These are phyloP conservation scores for Coilia nasus DNA, from an alignment of 2,797 vertebrate species.

Conservation along the genomic window DNA sequence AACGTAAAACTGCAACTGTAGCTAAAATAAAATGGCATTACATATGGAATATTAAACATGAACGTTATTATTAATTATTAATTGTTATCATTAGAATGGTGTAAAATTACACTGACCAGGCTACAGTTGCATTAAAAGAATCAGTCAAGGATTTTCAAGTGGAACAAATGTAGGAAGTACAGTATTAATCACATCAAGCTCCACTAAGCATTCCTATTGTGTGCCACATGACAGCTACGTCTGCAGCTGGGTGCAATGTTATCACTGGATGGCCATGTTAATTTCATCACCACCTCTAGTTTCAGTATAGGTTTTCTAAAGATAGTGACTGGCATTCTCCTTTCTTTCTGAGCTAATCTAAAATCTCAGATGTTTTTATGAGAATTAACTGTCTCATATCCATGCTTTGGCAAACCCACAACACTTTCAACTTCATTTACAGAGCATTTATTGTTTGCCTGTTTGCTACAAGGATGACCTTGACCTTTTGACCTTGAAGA, in stretches of 20 bases:
- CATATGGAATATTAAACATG: not conserved
- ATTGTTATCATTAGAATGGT: not conserved
- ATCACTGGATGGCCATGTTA: not conserved
- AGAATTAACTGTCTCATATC: not conserved
- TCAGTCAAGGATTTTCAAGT: not conserved
- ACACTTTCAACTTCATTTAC: not conserved
- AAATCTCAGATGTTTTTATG: not conserved
- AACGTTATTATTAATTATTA: too few relatives aligned
- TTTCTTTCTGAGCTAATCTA: not conserved
- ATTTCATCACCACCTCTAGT: not conserved
- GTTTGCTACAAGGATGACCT: not conserved
- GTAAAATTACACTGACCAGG: not conserved
- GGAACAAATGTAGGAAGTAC: constrained; percentile 20
- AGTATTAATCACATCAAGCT: constrained; percentile 5
- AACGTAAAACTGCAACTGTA: too few relatives aligned
- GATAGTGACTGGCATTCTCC: not conserved
- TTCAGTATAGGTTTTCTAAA: not conserved
- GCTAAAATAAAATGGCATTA: not conserved
- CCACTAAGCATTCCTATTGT: not conserved
- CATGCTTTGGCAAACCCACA: not conserved
- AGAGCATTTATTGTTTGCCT: not conserved
- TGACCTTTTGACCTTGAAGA: not conserved
- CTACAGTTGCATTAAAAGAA: not conserved
- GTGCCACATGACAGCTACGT: not conserved
- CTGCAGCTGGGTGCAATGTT: not conserved